phyloP scores from a whole-genome alignment of 2,797 vertebrate genomes.

The Vespertilio murinus region DNA sequence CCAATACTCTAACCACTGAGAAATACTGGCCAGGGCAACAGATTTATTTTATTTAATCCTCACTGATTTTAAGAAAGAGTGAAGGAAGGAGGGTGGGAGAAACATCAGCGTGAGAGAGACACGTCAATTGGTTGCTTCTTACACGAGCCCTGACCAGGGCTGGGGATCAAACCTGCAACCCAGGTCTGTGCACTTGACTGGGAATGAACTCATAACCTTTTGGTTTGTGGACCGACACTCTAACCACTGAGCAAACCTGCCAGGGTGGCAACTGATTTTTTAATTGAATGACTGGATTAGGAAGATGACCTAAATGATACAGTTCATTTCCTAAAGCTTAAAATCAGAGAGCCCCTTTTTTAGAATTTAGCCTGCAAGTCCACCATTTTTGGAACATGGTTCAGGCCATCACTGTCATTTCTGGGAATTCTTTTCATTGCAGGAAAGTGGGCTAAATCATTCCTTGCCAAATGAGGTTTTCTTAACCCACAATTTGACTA shows the following conservation, averaged over 20 bases:
- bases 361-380: conserved; percentile 19
- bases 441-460: not conserved
- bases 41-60: not conserved
- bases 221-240: not conserved
- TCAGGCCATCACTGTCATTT: conserved; percentile 21
- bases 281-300: not conserved
- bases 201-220: not conserved
- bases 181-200: not conserved
- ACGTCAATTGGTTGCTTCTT: not conserved
- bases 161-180: not conserved
- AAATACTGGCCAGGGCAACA: not conserved
- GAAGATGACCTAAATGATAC: not conserved
- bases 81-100: not conserved
- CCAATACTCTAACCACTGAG: not conserved
- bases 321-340: conserved; percentile 33
- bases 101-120: not conserved
- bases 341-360: not conserved
- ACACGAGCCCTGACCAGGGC: not conserved
- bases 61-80: no score
- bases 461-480: conserved; percentile 49
- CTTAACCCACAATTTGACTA: conserved; percentile 41
- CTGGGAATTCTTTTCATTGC: conserved; percentile 35
- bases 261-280: not conserved
- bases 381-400: not conserved
- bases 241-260: not conserved